Conservation (phyloP, 2,113 vertebrate species). For the Lophotis ruficrista region DNA sequence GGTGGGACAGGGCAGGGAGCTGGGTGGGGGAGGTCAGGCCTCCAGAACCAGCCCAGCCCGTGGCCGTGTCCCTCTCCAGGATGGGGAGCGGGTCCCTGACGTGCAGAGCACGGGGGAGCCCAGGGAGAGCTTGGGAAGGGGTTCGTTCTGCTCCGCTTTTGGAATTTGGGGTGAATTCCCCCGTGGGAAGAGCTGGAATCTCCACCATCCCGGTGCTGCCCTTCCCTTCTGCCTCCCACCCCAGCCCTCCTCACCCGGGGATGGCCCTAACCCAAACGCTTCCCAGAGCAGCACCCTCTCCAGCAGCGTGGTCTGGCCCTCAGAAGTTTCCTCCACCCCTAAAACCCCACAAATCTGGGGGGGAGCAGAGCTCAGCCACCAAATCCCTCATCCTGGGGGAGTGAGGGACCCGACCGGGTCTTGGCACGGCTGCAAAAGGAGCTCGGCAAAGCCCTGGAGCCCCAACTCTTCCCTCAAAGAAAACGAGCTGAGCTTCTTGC, state of each 20-base stretch:
- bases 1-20: neutral
- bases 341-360: neutral
- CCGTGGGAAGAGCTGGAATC: neutral
- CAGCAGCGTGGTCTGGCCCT: neutral
- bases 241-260: neutral
- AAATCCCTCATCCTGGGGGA: neutral
- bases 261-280: neutral
- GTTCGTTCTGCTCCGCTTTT: neutral
- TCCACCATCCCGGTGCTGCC: neutral
- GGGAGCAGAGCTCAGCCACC: neutral
- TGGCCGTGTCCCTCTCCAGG: neutral
- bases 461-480: neutral
- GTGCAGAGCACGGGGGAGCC: accelerated
- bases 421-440: accelerated
- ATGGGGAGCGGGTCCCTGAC: neutral
- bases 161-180: neutral
- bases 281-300: neutral
- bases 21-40: neutral
- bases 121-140: neutral
- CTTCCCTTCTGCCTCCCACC: neutral
- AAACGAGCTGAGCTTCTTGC: accelerated
- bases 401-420: accelerated
- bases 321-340: neutral
- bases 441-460: neutral
- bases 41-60: neutral